phyloP scores from a whole-genome alignment of 2,888 invertebrate species.

The Mactromeris polynyma region DNA sequence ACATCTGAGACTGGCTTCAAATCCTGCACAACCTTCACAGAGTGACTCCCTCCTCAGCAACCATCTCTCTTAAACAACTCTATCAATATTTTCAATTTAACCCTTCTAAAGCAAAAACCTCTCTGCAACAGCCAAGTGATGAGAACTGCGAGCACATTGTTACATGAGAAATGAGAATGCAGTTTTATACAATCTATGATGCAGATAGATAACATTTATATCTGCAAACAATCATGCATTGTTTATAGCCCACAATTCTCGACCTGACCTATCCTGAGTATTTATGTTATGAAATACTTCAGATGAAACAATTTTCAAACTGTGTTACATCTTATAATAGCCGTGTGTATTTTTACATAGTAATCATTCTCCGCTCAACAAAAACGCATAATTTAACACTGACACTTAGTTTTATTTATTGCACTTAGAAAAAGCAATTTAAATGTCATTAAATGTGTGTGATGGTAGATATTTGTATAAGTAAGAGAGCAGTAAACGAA shows the following conservation, averaged over 20 bases:
- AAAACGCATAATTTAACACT: conserved; percentile 26
- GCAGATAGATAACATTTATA: background rate
- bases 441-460: conserved; percentile 18
- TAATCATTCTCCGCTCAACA: conserved; percentile 16
- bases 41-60: no score
- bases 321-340: background rate
- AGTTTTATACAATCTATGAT: background rate
- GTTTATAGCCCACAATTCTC: background rate
- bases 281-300: background rate
- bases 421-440: conserved; percentile 6
- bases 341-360: conserved; percentile 12
- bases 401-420: conserved; percentile 28
- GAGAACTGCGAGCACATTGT: no score
- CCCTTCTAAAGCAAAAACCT: no score
- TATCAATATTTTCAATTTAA: no score
- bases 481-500: background rate
- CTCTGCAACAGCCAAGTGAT: no score
- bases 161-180: background rate
- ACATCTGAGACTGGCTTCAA: no score
- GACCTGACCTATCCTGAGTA: background rate
- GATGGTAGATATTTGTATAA: conserved; percentile 10
- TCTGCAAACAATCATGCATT: background rate
- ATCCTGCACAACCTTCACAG: no score
- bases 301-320: background rate
- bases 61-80: no score